Base-by-base conservation (phyloP, 2,113 vertebrate genomes). In the Anolis sagrei region DNA sequence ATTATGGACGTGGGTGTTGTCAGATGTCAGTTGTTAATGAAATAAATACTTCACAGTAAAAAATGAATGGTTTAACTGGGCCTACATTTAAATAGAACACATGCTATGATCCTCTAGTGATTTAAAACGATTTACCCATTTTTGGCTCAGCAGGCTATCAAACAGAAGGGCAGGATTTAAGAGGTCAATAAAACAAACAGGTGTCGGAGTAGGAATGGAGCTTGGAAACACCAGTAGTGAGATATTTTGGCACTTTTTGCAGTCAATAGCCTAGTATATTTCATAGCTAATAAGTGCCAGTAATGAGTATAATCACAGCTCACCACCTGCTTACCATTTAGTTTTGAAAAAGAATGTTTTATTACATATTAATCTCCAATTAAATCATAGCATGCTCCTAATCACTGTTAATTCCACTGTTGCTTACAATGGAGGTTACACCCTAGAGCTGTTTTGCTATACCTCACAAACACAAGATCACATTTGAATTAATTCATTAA, bases 311-410 rank as follows among this genome's bases (percentile, higher is more conserved):
- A 88, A 84, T 75, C 82, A 83, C 44, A 84, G 34, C 61, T 75
- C 61, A 44, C 82, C 77, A 84, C 86, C 69, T 84, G 36, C 66
- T 64, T 87, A 83, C 51, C 76, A 84, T 74, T 84, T 84, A 76
- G 75, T 48, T 88, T 79, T 80, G 48, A 79, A 88, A 80, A 21
- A 32, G 61, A 75, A 74, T 84, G 78, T 81, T 88, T 66, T 84
- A 76, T 88, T 84, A 75, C 78, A 84, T 80, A 79, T 79, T 88
- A 83, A 84, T 84, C 70, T 75, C 27, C 34, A 84, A 79, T 79
- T 84, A 80, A 84, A 75, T 79, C 82, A 74, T 66, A 74, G 34
- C 39, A 88, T 44, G 27, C 61, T 80, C 34, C 34, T 83, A 79
- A 79, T 79, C 76, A 84, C 48, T 75, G 69, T 75, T 83, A 79